Conservation (phyloP, 2,113 vertebrate species). For the Pygoscelis antarcticus region DNA sequence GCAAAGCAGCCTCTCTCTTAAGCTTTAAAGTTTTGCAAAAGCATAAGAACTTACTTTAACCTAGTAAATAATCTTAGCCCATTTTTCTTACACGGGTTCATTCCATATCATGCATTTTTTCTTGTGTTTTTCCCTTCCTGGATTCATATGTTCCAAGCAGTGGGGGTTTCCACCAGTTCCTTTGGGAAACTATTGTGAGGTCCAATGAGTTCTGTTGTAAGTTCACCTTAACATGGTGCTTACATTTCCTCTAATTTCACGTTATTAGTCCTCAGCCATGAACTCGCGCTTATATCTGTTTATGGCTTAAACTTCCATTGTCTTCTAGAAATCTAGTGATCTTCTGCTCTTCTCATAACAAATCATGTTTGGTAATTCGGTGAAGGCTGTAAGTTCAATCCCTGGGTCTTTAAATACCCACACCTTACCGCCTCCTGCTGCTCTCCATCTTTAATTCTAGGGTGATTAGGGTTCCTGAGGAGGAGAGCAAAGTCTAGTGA, state of each 20-base stretch:
- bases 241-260: slow-evolving; percentile 10
- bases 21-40: not conserved
- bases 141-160: not conserved
- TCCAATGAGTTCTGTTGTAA: not conserved
- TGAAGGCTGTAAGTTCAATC: not conserved
- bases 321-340: not conserved
- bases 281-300: not conserved
- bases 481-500: not conserved
- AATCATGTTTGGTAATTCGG: not conserved
- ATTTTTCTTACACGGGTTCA: not conserved
- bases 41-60: not conserved
- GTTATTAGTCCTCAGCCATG: not conserved
- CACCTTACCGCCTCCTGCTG: accelerated
- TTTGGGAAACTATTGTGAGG: slow-evolving; percentile 6
- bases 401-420: not conserved
- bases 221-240: not conserved
- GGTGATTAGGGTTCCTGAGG: not conserved
- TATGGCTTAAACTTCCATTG: not conserved
- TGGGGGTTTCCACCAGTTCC: not conserved
- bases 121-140: not conserved
- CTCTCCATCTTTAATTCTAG: not conserved
- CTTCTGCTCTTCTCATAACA: not conserved
- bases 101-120: not conserved
- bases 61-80: not conserved
- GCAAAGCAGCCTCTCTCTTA: not conserved